Base-by-base conservation (phyloP, 1,140 invertebrate species). In the Ceratina calcarata region DNA sequence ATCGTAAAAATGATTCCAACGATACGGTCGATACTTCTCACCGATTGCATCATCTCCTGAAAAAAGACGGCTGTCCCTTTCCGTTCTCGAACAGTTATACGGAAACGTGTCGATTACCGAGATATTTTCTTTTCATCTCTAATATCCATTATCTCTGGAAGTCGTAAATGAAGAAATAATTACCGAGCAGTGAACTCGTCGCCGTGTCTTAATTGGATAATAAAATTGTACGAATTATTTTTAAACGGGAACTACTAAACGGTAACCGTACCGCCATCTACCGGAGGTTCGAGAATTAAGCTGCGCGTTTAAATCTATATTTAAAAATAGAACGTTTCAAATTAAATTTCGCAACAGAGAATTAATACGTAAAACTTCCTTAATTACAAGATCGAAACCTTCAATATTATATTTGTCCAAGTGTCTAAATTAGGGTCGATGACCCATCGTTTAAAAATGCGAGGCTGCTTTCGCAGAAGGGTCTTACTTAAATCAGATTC, bases 1-100 rank as follows among this genome's bases (percentile, higher is more conserved):
- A 20, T 58, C 24, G 32, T 7, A 18, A 57, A 22, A 15, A 16
- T 10, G 22, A 37, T 51, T 1, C 53, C 18, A 13, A 53, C 22
- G 24, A 76, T 49, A 67, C 51, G 69, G 55, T 86, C 64, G 85
- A 81, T 79, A 83, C 71, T 78, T 79, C 81, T 84, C 85, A 87
- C 79, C 60, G 84, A 81, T 87, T 87, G 78, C 85, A 76, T 87
- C 85, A 87, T 74, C 67, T 24, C 18, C 53, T 45, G 15, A 53
- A 76, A 49, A 81, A 83, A 86, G 66, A 86, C 83, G 74, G 85
- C 78, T 66, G 71, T n/a, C 24, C 51, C 67, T 62, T 61, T 73
- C 67, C 20, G 20, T 65, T 37, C 20, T 13, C 51, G 53, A 82
- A 83, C 73, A 81, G 78, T 86, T 78, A 86, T 18, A 27, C 53